phyloP scores from a whole-genome alignment of 23 tunicate genomes.

The Halocynthia roretzi region DNA sequence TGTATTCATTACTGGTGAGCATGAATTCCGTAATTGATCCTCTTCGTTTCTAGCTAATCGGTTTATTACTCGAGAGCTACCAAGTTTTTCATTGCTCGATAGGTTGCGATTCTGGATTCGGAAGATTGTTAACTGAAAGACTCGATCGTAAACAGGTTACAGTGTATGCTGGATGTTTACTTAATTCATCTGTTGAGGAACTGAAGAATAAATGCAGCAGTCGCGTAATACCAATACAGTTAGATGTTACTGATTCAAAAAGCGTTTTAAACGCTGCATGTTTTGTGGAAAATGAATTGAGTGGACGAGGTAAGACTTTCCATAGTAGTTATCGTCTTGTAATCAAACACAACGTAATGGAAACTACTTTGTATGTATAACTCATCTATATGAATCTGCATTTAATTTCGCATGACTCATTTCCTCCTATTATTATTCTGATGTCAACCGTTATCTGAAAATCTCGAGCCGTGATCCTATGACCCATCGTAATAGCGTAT shows the following conservation, averaged over 20 bases:
- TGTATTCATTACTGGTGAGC: constrained; percentile 12
- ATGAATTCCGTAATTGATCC: neutral
- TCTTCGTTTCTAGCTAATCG: neutral
- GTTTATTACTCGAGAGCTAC: no score
- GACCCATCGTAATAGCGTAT: no score
- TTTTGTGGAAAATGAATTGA: constrained; percentile 1
- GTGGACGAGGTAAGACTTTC: neutral
- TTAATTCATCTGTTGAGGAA: constrained; percentile 1
- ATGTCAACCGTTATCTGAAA: no score
- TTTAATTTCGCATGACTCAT: no score
- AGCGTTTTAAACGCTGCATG: constrained; percentile 14
- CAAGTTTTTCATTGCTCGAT: neutral
- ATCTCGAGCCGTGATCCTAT: no score
- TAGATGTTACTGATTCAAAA: constrained; percentile 15
- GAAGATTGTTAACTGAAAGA: constrained; percentile 23
- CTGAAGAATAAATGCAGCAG: neutral
- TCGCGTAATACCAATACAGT: neutral
- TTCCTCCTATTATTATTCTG: no score
- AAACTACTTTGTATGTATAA: no score
- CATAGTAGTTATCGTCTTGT: no score
- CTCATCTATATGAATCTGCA: no score
- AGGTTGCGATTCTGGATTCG: constrained; percentile 40
- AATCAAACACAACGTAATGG: no score
- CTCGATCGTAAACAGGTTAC: constrained; percentile 8
- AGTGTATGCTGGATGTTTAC: constrained; percentile 22